These are phyloP conservation scores for Heterodera carotae DNA, from an alignment of 1,140 invertebrate genomes.

Conservation along the genomic window DNA sequence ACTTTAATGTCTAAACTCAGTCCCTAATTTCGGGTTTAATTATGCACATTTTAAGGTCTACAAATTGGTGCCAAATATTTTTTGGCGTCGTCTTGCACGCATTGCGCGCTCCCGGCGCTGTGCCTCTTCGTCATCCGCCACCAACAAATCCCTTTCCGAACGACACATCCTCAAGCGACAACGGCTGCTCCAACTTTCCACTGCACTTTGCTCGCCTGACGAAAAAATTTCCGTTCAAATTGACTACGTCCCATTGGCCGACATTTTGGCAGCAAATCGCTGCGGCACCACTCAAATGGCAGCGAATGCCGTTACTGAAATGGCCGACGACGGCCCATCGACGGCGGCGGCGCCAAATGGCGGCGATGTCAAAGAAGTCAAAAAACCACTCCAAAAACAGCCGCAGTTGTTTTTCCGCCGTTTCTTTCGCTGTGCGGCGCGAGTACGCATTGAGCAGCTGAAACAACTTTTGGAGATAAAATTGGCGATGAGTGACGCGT, in stretches of 20 bases:
- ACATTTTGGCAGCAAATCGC: slow-evolving; percentile 17
- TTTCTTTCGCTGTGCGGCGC: slow-evolving; percentile 27
- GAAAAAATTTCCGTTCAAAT: slow-evolving; percentile 34
- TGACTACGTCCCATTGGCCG: slow-evolving; percentile 36
- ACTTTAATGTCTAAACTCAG: not conserved
- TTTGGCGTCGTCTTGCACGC: slow-evolving; percentile 28
- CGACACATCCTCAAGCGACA: not conserved
- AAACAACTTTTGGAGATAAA: slow-evolving; percentile 35
- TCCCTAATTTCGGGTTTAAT: not conserved
- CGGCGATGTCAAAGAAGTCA: not conserved
- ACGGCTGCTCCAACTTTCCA: slow-evolving; percentile 26
- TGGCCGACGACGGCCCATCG: not conserved
- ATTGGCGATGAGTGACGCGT: slow-evolving; percentile 34
- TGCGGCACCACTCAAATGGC: not conserved
- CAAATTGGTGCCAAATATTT: slow-evolving; percentile 37
- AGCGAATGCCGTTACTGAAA: not conserved
- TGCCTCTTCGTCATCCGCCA: slow-evolving; percentile 7
- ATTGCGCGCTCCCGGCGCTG: not conserved
- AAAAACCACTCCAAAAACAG: slow-evolving; percentile 7
- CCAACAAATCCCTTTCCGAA: slow-evolving; percentile 12
- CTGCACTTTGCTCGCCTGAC: slow-evolving; percentile 29
- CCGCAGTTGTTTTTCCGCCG: slow-evolving; percentile 5
- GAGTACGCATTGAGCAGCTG: slow-evolving; percentile 27
- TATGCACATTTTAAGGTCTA: slow-evolving; percentile 31
- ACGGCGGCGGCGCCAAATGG: slow-evolving; percentile 6